Evolutionary conservation across 2,797 vertebrate species (phyloP).

Genomic region (Danionella dracula): DNA sequence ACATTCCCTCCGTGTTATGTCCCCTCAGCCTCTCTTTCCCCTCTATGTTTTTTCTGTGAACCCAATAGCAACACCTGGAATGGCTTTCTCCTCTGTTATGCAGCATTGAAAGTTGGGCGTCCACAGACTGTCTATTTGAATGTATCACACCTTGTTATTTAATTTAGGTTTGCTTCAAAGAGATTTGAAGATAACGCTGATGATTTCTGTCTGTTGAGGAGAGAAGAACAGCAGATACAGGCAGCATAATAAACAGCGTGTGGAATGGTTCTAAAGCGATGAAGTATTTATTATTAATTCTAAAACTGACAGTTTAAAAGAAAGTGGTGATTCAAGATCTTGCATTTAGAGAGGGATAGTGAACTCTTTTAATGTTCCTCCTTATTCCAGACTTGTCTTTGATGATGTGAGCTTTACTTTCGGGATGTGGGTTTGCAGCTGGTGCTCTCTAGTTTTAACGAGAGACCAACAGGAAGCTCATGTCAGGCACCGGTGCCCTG

Average conservation of each 20-base stretch:
- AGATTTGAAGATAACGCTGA: background rate
- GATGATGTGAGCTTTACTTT: background rate
- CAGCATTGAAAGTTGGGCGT: conserved; percentile 2
- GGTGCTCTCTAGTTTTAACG: background rate
- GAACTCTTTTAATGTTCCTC: background rate
- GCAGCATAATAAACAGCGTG: background rate
- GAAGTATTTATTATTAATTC: conserved; percentile 18
- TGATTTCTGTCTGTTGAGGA: background rate
- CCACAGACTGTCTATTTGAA: background rate
- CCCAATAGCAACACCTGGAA: conserved; percentile 34
- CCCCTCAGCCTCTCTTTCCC: background rate
- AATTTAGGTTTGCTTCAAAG: conserved; percentile 24
- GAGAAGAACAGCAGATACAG: background rate
- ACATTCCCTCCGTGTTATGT: background rate
- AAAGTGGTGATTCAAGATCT: conserved; percentile 9
- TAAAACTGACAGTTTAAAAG: conserved; percentile 15
- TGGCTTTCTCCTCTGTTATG: conserved; percentile 21
- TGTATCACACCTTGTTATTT: background rate
- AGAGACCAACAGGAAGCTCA: background rate
- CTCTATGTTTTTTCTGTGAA: conserved; percentile 8
- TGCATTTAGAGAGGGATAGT: conserved; percentile 1
- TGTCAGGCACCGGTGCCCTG: conserved; percentile 20
- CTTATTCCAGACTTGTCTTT: background rate
- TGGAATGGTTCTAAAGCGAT: too few species aligned
- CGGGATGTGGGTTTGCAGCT: background rate